Evolutionary conservation across 2,888 invertebrate genomes (phyloP), one percentile per base, ranked within the genome.

Genomic region (Aphodius granarius): DNA sequence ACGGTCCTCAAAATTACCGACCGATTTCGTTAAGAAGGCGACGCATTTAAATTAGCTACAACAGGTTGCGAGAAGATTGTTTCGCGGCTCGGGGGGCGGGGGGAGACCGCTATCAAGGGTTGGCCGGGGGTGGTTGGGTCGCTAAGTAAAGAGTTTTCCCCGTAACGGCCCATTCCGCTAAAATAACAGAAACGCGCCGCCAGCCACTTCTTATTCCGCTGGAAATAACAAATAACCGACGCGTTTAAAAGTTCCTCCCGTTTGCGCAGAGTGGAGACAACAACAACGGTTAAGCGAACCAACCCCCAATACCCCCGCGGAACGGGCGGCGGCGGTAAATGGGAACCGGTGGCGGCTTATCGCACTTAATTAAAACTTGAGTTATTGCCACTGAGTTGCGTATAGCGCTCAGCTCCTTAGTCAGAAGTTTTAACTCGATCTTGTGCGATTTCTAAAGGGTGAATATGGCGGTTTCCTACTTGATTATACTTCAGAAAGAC

Each of bases 1-100:
- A n/a, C n/a, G n/a, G n/a, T n/a, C n/a, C n/a, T n/a, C 43, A 43
- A 43, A 43, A 43, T 43, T 2, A 1, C 2, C 43, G 43, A 3
- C 43, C 43, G 43, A 43, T 43, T 3, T 43, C 43, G 13, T 13
- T 43, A 43, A 43, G 43, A 43, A 43, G 2, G 43, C 43, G 43
- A 2, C 43, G 43, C 43, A 43, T 82, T 81, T 78, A 81, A 83
- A 84, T 84, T 85, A 83, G 80, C 83, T 83, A 84, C 82, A 83
- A 83, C 83, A 84, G 84, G 83, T 84, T 78, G 66, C 75, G 23
- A 73, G 71, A 71, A 66, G 72, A 73, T 68, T 43, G 43, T 43
- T 43, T 43, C 13, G 43, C 43, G 43, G 43, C 43, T 43, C 2
- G 43, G 43, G 43, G 43, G 13, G 2, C 43, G 9, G 43, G 43